A percentile compares a stretch with the other conserved stretches of the same genome.
Evolutionary conservation across 2,888 invertebrate species (phyloP).

Genomic region (Rhagophthalmus giganteus): DNA sequence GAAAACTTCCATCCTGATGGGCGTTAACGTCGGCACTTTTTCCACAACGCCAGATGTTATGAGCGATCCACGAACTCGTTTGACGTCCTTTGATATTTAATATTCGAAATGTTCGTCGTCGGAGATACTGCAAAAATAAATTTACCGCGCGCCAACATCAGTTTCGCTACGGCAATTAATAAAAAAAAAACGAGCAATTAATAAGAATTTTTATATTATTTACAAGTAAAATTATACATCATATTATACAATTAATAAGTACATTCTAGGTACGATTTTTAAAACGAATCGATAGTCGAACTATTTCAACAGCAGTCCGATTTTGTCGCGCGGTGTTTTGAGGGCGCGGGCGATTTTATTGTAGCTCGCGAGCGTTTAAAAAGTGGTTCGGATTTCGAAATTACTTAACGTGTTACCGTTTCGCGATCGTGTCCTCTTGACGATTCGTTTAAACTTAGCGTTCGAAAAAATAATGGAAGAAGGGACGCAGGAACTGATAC

Average conservation of each 20-base stretch:
- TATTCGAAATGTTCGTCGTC: slow-evolving; percentile 31
- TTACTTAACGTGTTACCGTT: too few species aligned
- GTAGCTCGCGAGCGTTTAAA: too few species aligned
- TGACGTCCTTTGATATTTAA: slow-evolving; percentile 36
- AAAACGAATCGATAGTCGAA: too few species aligned
- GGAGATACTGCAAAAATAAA: too few species aligned
- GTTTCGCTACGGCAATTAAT: not conserved
- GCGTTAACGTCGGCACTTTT: slow-evolving; percentile 37
- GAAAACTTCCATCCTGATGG: slow-evolving; percentile 23
- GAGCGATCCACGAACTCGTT: slow-evolving; percentile 27
- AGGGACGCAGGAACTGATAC: too few species aligned
- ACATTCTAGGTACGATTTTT: slow-evolving; percentile 29
- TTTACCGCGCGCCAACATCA: slow-evolving; percentile 3
- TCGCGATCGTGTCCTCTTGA: too few species aligned
- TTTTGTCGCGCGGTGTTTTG: too few species aligned
- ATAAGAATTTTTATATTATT: slow-evolving; percentile 39
- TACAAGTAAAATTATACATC: slow-evolving; percentile 41
- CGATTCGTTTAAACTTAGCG: too few species aligned
- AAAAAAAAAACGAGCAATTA: slow-evolving; percentile 22
- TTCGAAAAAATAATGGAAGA: too few species aligned
- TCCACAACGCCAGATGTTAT: slow-evolving; percentile 33
- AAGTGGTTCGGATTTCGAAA: too few species aligned
- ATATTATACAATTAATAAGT: slow-evolving; percentile 38
- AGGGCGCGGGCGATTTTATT: too few species aligned
- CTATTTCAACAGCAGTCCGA: too few species aligned